Percentiles rank a stretch among this genome's conserved stretches.
These are phyloP conservation scores for Falco cherrug DNA, from an alignment of 2,797 vertebrate genomes.

Conservation along the genomic window DNA sequence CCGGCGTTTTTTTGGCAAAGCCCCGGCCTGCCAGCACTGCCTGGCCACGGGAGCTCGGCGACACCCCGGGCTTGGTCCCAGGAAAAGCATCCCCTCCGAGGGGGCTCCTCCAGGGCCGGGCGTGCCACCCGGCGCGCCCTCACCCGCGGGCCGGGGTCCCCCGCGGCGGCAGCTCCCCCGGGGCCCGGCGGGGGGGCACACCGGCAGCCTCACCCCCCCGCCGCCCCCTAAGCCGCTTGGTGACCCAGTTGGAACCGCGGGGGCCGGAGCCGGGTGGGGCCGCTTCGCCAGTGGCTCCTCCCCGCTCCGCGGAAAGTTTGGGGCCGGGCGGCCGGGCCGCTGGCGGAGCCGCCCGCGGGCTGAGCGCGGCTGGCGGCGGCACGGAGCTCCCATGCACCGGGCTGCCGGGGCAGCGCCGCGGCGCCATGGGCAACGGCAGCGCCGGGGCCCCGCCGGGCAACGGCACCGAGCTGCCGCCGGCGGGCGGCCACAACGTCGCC, in stretches of 20 bases:
- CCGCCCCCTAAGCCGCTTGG: neutral
- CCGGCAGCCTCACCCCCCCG: neutral
- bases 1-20: neutral
- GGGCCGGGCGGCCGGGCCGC: neutral
- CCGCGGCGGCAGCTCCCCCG: neutral
- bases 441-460: neutral
- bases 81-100: neutral
- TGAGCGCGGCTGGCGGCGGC: neutral
- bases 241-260: neutral
- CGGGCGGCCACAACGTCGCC: conserved; percentile 74
- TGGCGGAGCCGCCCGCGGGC: neutral
- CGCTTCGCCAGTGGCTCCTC: neutral
- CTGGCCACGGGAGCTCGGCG: neutral
- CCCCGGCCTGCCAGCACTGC: neutral
- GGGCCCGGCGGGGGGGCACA: neutral
- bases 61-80: neutral
- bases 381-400: neutral
- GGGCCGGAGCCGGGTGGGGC: neutral
- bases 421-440: conserved; percentile 56
- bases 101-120: neutral
- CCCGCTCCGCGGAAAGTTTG: neutral
- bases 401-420: neutral
- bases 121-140: neutral
- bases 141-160: neutral
- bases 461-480: neutral